Evolutionary conservation across 2,888 invertebrate species (phyloP), one percentile per base, ranked within the genome.

Genomic region (Creontiades dilutus): DNA sequence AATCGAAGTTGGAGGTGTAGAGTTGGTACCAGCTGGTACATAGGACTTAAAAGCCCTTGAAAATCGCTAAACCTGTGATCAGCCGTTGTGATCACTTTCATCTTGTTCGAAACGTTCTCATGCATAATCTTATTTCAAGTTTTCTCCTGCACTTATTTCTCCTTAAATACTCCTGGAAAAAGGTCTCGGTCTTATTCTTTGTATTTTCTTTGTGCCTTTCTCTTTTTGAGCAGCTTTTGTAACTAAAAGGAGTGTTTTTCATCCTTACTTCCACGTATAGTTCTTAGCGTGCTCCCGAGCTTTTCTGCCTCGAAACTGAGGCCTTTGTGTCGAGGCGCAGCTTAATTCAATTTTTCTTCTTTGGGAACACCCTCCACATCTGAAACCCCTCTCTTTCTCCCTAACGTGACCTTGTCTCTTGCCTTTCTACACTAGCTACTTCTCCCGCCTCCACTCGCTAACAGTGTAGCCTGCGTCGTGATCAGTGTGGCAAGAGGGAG

Each of bases 271-370:
- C n/a, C n/a, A 48, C 3, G 19, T 16, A 61, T 19, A 61, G 61
- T 61, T 61, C 61, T 61, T 23, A 7, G 61, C 61, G 61, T 61
- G 61, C 61, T 19, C 19, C 19, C 9, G 11, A 11, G 61, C 19
- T 61, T 61, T 61, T 61, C 61, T 61, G 19, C 61, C 61, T 61
- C 61, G 23, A 61, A 23, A 61, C 61, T 61, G 19, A 61, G 61
- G 61, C 61, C 61, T 61, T 61, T 61, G 61, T 61, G 61, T 19
- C 61, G 19, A 61, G 19, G 19, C 61, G 61, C 61, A 61, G 61
- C 61, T 11, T 61, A 61, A 61, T 61, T 61, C 61, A 61, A 61
- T 61, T 61, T 61, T 61, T 61, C 19, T 61, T 61, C 61, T 61
- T 61, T 61, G 61, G 61, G 23, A 61, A 19, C 19, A 19, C 61